These are phyloP conservation scores for Gisinianus flammeolus DNA, from an alignment of 2,888 invertebrate species.

Conservation along the genomic window DNA sequence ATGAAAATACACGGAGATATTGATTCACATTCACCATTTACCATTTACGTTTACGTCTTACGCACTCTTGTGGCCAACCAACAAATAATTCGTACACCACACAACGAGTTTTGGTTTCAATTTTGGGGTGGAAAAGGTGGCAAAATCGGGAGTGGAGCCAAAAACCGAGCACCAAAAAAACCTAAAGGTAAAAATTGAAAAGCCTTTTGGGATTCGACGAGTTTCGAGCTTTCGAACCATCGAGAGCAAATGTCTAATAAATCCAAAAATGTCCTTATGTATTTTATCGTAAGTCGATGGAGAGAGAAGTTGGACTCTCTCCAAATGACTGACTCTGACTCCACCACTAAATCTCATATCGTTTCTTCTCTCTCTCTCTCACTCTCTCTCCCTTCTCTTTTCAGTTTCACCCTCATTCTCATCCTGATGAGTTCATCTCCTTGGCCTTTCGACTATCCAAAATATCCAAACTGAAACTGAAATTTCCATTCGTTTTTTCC, in stretches of 20 bases:
- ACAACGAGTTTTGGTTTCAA: too few species aligned
- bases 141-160: slow-evolving; percentile 3
- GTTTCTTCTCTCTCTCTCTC: background rate
- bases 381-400: background rate
- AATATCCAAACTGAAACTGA: background rate
- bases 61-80: too few species aligned
- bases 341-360: slow-evolving; percentile 6
- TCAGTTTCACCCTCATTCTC: background rate
- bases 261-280: slow-evolving; percentile 4
- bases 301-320: slow-evolving; percentile 2
- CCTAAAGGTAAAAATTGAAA: slow-evolving; percentile 26
- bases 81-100: too few species aligned
- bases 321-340: slow-evolving; percentile 25
- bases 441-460: background rate
- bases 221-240: too few species aligned
- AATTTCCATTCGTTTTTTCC: background rate
- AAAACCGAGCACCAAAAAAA: background rate
- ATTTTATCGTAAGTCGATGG: slow-evolving; percentile 11
- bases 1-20: background rate
- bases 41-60: background rate
- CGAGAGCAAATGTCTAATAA: slow-evolving; percentile 14
- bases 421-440: slow-evolving; percentile 1
- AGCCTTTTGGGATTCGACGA: slow-evolving; percentile 4
- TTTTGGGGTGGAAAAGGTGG: background rate
- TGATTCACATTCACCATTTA: background rate